A percentile compares a stretch with the other conserved stretches of the same genome.
These are phyloP conservation scores for Diacarnus erythraeanus DNA, from an alignment of 37 sponge, comb jelly and placozoan species.

Conservation along the genomic window DNA sequence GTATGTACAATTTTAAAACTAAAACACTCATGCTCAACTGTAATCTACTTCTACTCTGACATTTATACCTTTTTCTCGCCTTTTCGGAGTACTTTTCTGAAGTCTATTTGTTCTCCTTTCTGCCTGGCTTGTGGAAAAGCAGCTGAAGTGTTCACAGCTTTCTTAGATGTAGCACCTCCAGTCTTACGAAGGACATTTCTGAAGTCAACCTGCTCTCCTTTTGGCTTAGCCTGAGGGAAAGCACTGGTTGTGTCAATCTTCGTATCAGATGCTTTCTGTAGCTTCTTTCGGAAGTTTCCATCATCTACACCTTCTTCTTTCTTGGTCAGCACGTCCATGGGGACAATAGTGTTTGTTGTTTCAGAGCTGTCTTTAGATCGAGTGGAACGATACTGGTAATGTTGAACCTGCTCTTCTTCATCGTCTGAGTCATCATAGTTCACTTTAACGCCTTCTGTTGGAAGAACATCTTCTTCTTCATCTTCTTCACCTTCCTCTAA, in stretches of 20 bases:
- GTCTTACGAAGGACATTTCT: conserved; percentile 51
- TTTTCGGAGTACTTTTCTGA: conserved; percentile 21
- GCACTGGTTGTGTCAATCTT: conserved; percentile 50
- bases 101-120: conserved; percentile 44
- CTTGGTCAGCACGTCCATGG: conserved; percentile 16
- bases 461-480: conserved; percentile 24
- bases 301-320: conserved; percentile 36
- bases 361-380: neutral
- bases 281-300: conserved; percentile 50
- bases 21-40: no score
- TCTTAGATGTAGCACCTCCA: neutral
- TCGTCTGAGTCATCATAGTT: conserved; percentile 5
- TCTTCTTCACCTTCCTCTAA: conserved; percentile 25
- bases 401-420: neutral
- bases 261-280: conserved; percentile 10
- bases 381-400: neutral
- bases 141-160: conserved; percentile 15
- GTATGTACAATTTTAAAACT: no score
- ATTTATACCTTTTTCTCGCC: neutral
- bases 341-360: neutral
- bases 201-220: conserved; percentile 72
- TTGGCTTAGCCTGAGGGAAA: conserved; percentile 46
- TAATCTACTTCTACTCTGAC: no score
- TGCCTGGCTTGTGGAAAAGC: conserved; percentile 28
- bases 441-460: neutral